Base-by-base conservation (phyloP, 2,113 vertebrate genomes). In the Oreamnos americanus region DNA sequence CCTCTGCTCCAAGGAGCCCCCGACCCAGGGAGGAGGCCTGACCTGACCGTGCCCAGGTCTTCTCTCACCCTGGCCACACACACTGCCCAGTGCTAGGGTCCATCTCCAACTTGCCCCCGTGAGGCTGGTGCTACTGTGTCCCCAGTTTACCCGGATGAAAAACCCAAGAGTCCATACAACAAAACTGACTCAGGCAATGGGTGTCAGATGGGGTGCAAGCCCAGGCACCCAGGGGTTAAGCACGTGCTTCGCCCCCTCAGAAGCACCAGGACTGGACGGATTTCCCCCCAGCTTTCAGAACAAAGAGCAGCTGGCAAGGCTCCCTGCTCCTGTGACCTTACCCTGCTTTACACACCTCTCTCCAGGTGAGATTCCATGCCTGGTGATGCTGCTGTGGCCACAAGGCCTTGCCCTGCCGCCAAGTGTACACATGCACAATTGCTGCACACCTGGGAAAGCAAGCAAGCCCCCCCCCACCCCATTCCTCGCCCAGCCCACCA, bases 221-320 rank as follows among this genome's bases (percentile, higher is more conserved):
- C 49, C 79, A 67, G n/a, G 49, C 16, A 17, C 74, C 78, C 4
- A 7, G 78, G 82, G 5, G 47, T 5, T n/a, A 8, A 39, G 83
- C 30, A 12, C 0, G 0, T 1, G 26, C 71, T 62, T 17, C 0
- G 0, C 23, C 4, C 25, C n/a, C 79, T 45, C 25, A 28, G 83
- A 83, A 71, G 58, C 3, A 6, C 90, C 2, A 3, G 15, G n/a
- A 30, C 57, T 10, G 17, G 15, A 14, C 0, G 0, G 49, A 39
- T 28, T 88, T 64, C 45, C 33, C 3, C 7, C 7, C 47, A 45
- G 1, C 58, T 21, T 19, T 8, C 7, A 33, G 43, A 33, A 45
- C 49, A 17, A 7, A 84, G 17, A 25, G 26, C 0, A 0, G 36
- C 36, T 45, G 1, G 3, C 0, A 7, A 33, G 49, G 47, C 16